A percentile compares a stretch with the other conserved stretches of the same genome.
Conservation (phyloP, 2,113 vertebrate species). For the Tamias sibiricus region DNA sequence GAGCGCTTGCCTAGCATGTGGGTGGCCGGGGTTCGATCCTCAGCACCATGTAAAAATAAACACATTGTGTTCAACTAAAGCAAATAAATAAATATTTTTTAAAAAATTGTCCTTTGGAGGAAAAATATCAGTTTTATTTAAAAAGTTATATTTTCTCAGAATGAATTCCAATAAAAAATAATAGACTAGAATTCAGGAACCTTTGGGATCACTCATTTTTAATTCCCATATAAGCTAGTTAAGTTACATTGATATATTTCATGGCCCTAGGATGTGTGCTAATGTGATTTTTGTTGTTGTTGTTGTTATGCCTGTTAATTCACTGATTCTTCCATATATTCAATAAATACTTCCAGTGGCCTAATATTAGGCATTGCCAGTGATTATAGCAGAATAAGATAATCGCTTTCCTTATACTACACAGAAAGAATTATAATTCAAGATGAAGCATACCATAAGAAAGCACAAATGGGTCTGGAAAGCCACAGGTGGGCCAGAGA, state of each 20-base stretch:
- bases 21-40: no score
- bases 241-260: neutral
- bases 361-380: neutral
- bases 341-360: neutral
- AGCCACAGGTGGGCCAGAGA: neutral
- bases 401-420: neutral
- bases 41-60: no score
- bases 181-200: neutral
- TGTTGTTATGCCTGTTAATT: neutral
- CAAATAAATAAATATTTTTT: no score
- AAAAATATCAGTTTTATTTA: neutral
- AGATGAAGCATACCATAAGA: neutral
- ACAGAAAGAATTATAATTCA: neutral
- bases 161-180: conserved; percentile 23
- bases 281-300: neutral
- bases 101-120: conserved; percentile 3
- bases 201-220: neutral
- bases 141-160: neutral
- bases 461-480: neutral
- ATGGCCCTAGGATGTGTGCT: neutral
- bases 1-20: no score
- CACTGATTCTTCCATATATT: neutral
- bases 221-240: neutral
- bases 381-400: neutral
- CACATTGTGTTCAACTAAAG: no score